Evolutionary conservation across 2,113 vertebrate genomes (phyloP).

Genomic region (Todiramphus saurophagus): DNA sequence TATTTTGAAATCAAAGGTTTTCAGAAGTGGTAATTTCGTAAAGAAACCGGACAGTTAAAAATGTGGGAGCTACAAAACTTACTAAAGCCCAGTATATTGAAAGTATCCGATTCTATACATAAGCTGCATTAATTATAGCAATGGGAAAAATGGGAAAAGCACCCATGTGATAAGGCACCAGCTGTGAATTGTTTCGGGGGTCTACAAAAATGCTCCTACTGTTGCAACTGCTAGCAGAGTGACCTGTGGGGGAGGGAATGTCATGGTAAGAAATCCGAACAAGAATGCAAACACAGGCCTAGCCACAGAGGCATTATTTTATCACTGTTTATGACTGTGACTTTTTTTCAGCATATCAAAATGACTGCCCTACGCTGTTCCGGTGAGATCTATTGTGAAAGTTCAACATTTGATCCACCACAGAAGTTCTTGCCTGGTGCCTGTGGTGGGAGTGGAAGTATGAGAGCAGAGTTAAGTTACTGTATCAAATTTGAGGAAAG

Average conservation of each 20-base stretch:
- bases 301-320: not conserved
- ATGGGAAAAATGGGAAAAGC: not conserved
- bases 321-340: not conserved
- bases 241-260: not conserved
- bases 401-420: not conserved
- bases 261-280: not conserved
- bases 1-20: conserved; percentile 21
- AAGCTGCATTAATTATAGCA: not conserved
- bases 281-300: not conserved
- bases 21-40: not conserved
- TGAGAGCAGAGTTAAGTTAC: not conserved
- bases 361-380: not conserved
- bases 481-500: not conserved
- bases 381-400: not conserved
- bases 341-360: not conserved
- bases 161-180: not conserved
- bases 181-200: not conserved
- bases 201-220: conserved; percentile 14
- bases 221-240: not conserved
- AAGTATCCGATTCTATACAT: not conserved
- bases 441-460: not conserved
- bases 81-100: not conserved
- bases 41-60: not conserved
- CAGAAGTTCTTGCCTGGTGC: not conserved
- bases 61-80: not conserved